Percentiles rank a stretch among this genome's conserved stretches.
Conservation (phyloP, 1,140 invertebrate genomes). For the Panulirus ornatus region DNA sequence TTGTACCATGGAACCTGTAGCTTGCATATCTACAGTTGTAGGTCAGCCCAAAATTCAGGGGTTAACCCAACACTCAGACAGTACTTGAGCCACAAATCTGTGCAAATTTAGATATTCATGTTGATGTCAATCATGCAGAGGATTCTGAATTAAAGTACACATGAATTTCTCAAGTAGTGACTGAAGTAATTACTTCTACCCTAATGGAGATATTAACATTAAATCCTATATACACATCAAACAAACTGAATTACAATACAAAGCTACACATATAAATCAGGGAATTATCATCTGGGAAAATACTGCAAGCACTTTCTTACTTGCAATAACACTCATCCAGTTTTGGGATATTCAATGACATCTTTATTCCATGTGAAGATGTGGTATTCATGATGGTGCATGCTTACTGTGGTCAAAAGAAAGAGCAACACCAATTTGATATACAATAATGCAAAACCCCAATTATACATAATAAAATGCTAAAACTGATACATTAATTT, state of each 20-base stretch:
- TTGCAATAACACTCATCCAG: not conserved
- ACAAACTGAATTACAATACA: not conserved
- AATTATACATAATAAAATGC: not conserved
- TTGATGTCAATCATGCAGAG: too few relatives aligned
- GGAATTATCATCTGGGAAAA: not conserved
- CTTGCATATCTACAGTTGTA: not conserved
- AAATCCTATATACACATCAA: constrained; percentile 5
- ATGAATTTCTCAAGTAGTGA: not conserved
- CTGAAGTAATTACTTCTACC: not conserved
- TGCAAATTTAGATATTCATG: too few relatives aligned
- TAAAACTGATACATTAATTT: too few relatives aligned
- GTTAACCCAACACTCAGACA: not conserved
- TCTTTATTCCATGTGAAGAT: not conserved
- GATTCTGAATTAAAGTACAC: too few relatives aligned
- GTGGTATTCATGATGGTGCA: not conserved
- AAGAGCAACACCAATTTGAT: not conserved
- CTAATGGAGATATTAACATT: not conserved
- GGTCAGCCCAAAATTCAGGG: not conserved
- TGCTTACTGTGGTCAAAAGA: not conserved
- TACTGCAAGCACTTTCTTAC: not conserved
- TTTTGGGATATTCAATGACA: not conserved
- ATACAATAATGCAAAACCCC: not conserved
- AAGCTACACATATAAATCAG: not conserved
- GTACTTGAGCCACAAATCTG: not conserved
- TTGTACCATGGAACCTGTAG: constrained; percentile 5